Evolutionary conservation across 2,797 vertebrate species (phyloP).

Genomic region (Iguana delicatissima): DNA sequence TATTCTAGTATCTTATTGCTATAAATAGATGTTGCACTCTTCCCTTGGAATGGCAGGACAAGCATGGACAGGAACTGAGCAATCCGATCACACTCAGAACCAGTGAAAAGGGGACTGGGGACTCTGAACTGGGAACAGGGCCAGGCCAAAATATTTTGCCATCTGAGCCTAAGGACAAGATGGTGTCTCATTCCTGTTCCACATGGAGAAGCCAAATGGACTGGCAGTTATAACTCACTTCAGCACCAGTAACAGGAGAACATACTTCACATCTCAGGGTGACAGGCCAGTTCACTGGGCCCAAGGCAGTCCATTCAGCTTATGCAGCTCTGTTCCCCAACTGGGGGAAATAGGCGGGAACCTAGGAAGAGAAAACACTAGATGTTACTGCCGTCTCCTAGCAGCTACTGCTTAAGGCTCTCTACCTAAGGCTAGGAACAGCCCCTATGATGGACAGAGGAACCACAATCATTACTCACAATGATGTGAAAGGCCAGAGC

Average conservation of each 20-base stretch:
- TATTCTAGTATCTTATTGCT: not conserved
- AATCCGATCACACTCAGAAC: not conserved
- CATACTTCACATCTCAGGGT: not conserved
- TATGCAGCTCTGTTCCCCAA: not conserved
- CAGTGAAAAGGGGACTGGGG: not conserved
- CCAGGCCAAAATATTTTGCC: not conserved
- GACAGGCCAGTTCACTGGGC: not conserved
- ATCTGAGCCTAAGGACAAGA: not conserved
- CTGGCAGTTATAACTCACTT: not conserved
- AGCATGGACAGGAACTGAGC: not conserved
- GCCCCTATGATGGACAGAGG: not conserved
- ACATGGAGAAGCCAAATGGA: not conserved
- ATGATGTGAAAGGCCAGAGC: not conserved
- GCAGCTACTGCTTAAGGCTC: not conserved
- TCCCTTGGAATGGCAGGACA: not conserved
- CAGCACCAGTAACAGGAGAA: not conserved
- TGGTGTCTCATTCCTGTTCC: not conserved
- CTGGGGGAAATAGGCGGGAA: not conserved
- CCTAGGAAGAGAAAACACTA: not conserved
- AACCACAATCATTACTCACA: not conserved
- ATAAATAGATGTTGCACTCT: not conserved
- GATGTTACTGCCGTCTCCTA: not conserved
- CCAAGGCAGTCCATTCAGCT: not conserved
- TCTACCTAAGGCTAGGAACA: not conserved
- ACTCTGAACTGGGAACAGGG: not conserved